Base-by-base conservation (phyloP, 2,888 invertebrate species). In the Conus canariensis region DNA sequence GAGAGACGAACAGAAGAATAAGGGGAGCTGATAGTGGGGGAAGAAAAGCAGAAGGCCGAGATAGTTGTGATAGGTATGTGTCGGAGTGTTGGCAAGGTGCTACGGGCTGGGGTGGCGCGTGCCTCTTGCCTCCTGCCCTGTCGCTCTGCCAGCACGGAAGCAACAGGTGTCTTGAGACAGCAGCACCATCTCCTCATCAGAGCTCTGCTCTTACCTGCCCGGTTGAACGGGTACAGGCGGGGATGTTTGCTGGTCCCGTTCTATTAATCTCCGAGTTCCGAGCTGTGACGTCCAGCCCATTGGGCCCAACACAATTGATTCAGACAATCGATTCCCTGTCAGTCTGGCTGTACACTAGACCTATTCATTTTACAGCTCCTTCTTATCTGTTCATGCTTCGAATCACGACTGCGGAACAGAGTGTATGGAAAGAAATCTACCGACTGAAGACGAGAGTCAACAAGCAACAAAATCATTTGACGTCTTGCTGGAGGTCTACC, bases 21-120 rank as follows among this genome's bases (percentile, higher is more conserved):
- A 58, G 9, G 12, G 45, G 56, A 80, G 77, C 30, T 80, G 77
- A 80, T 80, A 70, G 16, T 64, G 25, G 77, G 77, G n/a, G 30
- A 80, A 14, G 45, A 80, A 80, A 16, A 86, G 64, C 64, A 86
- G 85, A 86, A 86, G 60, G 86, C 10, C 8, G 86, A 86, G 86
- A 86, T 86, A 60, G 86, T 86, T 86, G 86, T 86, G 86, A 86
- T 86, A 64, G 86, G 86, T 60, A 86, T 86, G 64, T 67, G 64
- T 86, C 64, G 22, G 86, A 30, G 86, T 86, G 86, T 86, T 60
- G 64, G 86, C 64, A 59, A 86, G 86, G 59, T 85, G 60, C 85
- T 85, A 60, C 14, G n/a, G 64, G 59, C 25, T 30, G 86, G 30
- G 86, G 86, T 83, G 82, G 82, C 58, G 82, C 82, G 82, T 83